A percentile compares a stretch with the other conserved stretches of the same genome.
Conservation (phyloP, 2,888 invertebrate genomes). For the Drosophila tripunctata region DNA sequence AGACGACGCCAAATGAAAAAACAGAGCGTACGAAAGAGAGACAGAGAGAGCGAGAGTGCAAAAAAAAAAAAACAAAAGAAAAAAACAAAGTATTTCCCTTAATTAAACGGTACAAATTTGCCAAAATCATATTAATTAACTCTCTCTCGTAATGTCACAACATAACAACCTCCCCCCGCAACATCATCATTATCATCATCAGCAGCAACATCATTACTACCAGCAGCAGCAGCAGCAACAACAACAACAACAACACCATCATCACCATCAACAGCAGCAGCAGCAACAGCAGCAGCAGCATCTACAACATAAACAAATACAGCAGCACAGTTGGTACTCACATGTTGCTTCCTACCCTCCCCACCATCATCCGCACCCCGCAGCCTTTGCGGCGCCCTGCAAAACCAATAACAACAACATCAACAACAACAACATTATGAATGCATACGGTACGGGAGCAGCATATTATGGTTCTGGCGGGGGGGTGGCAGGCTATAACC, state of each 20-base stretch:
- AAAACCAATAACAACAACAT: constrained; percentile 51
- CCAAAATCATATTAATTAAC: constrained; percentile 43
- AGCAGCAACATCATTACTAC: constrained; percentile 38
- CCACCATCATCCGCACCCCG: constrained; percentile 53
- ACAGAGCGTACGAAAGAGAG: constrained; percentile 52
- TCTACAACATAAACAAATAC: constrained; percentile 53
- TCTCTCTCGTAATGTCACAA: constrained; percentile 71
- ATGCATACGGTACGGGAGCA: constrained; percentile 53
- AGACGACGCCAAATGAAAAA: constrained; percentile 78
- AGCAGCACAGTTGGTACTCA: constrained; percentile 70
- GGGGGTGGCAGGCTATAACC: constrained; percentile 66
- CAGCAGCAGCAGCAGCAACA: constrained; percentile 45
- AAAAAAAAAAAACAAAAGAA: constrained; percentile 18
- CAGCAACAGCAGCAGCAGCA: constrained; percentile 46
- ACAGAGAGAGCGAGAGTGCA: constrained; percentile 37
- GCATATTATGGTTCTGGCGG: constrained; percentile 52
- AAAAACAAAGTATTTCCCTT: constrained; percentile 28
- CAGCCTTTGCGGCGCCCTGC: constrained; percentile 52
- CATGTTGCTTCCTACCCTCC: constrained; percentile 77
- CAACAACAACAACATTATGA: constrained; percentile 57
- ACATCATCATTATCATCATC: constrained; percentile 49
- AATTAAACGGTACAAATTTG: constrained; percentile 36
- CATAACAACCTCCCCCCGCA: constrained; percentile 54
- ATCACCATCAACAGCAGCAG: constrained; percentile 36
- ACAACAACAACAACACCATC: constrained; percentile 33